Conservation (phyloP, 2,888 invertebrate species). For the Parnassius apollo region DNA sequence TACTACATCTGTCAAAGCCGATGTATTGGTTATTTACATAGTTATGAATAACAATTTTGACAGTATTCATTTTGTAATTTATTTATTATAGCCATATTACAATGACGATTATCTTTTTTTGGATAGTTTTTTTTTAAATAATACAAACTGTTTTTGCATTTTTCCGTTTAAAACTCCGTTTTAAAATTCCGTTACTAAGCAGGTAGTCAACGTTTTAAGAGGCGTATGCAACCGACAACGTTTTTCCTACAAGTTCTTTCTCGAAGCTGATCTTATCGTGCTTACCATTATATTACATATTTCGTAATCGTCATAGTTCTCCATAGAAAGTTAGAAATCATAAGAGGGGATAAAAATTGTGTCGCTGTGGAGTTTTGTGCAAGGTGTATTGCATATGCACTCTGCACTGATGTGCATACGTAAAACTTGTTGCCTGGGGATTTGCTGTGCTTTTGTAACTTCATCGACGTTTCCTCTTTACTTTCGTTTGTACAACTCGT, state of each 20-base stretch:
- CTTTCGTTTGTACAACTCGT: too few species aligned
- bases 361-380: slow-evolving; percentile 41
- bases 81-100: too few species aligned
- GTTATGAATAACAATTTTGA: too few species aligned
- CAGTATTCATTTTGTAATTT: too few species aligned
- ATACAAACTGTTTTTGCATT: too few species aligned
- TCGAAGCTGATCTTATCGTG: slow-evolving; percentile 21
- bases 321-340: slow-evolving; percentile 28
- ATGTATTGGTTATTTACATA: too few species aligned
- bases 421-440: slow-evolving; percentile 54
- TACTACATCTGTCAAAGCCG: too few species aligned
- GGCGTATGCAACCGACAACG: slow-evolving; percentile 10
- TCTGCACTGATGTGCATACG: slow-evolving; percentile 48
- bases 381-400: slow-evolving; percentile 50
- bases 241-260: slow-evolving; percentile 16
- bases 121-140: too few species aligned
- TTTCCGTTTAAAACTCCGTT: background rate
- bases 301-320: slow-evolving; percentile 12
- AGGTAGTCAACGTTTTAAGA: slow-evolving; percentile 22
- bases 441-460: slow-evolving; percentile 41
- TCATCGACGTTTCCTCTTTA: slow-evolving; percentile 4
- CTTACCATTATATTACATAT: slow-evolving; percentile 13
- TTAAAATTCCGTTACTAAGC: slow-evolving; percentile 5
- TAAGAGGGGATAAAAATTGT: slow-evolving; percentile 31
- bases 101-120: too few species aligned